Conservation (phyloP, 1,140 invertebrate genomes). For the Aphaenogaster floridana region DNA sequence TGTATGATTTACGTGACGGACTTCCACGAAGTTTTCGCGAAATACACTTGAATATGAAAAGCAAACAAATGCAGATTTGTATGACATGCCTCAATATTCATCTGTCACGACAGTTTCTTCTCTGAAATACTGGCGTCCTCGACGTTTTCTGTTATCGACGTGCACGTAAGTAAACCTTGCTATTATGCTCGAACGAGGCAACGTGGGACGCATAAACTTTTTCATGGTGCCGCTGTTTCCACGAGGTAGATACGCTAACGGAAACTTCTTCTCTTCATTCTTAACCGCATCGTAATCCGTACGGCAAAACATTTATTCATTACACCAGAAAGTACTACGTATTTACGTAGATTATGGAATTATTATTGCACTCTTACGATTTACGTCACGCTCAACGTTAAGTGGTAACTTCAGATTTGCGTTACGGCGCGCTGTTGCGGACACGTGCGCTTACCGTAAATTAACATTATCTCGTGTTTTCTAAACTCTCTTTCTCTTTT, state of each 20-base stretch:
- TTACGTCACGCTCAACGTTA: constrained; percentile 39
- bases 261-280: background rate
- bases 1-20: constrained; percentile 14
- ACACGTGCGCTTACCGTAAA: constrained; percentile 48
- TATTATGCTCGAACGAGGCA: background rate
- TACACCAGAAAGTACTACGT: background rate
- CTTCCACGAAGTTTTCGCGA: constrained; percentile 23
- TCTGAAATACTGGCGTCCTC: constrained; percentile 6
- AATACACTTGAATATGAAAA: constrained; percentile 28
- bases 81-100: constrained; percentile 8
- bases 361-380: constrained; percentile 35
- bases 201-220: constrained; percentile 16
- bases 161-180: background rate
- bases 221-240: background rate
- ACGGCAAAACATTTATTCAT: constrained; percentile 42
- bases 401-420: constrained; percentile 28
- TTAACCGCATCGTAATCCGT: constrained; percentile 8
- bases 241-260: background rate
- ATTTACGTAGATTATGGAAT: constrained; percentile 17
- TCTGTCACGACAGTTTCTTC: constrained; percentile 27
- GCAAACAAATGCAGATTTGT: constrained; percentile 28
- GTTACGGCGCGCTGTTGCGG: background rate
- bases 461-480: constrained; percentile 57
- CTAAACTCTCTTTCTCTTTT: background rate
- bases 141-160: constrained; percentile 41